These are phyloP conservation scores for Brevimyrus niger DNA, from an alignment of 2,113 vertebrate genomes.

Conservation along the genomic window DNA sequence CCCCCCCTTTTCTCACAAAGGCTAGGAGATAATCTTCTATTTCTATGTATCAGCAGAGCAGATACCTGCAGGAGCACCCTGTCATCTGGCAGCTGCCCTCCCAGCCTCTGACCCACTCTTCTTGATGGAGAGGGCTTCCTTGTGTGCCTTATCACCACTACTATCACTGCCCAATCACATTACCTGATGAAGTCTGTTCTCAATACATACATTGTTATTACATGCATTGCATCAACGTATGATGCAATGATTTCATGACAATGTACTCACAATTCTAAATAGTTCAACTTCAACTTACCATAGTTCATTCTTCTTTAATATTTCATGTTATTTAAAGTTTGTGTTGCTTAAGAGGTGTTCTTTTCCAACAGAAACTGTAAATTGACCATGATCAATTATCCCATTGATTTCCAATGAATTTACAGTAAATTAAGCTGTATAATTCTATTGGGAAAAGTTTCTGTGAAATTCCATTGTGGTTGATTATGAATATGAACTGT, in stretches of 20 bases:
- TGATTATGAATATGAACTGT: neutral
- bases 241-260: neutral
- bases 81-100: neutral
- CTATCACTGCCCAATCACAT: neutral
- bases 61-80: conserved; percentile 15
- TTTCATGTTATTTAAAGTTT: neutral
- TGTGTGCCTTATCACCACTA: neutral
- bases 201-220: neutral
- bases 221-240: neutral
- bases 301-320: neutral
- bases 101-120: neutral
- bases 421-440: neutral
- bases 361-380: neutral
- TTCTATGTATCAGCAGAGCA: neutral
- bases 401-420: neutral
- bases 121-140: neutral
- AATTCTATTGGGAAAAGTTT: neutral
- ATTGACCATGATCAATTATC: neutral
- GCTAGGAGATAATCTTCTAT: conserved; percentile 13
- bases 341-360: neutral
- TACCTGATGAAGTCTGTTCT: neutral
- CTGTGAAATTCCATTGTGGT: neutral
- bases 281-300: neutral
- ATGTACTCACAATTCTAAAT: neutral
- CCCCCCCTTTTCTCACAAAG: neutral